Conservation (phyloP, 1,140 invertebrate genomes). For the Sweltsa coloradensis region DNA sequence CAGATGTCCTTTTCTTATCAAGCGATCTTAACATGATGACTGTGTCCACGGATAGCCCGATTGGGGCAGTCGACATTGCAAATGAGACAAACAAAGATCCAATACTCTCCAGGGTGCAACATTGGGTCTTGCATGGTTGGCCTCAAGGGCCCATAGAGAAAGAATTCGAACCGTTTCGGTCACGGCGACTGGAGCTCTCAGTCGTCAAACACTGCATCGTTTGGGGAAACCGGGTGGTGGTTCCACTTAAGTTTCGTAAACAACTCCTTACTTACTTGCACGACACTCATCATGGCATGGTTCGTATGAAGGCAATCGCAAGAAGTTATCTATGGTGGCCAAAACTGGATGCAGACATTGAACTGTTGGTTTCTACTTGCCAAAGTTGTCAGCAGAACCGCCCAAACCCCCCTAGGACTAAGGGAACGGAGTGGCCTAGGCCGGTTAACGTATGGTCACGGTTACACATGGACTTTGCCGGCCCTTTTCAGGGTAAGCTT, state of each 20-base stretch:
- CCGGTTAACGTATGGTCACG: too few species aligned
- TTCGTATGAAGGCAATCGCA: conserved; percentile 28
- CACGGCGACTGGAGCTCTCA: conserved; percentile 3
- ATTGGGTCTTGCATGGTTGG: conserved; percentile 11
- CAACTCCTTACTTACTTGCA: conserved; percentile 25
- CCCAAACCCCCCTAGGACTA: too few species aligned
- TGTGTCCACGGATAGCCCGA: conserved; percentile 6
- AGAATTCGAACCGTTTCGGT: background rate
- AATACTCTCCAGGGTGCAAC: conserved; percentile 10
- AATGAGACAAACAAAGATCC: conserved; percentile 8
- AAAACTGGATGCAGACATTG: conserved; percentile 26
- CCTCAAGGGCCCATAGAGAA: background rate
- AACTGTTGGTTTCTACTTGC: conserved; percentile 12
- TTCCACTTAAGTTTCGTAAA: conserved; percentile 19
- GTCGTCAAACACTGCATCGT: conserved; percentile 9
- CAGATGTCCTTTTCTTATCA: too few species aligned
- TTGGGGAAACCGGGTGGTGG: conserved; percentile 18
- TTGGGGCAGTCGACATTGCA: conserved; percentile 6
- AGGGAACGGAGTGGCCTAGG: too few species aligned
- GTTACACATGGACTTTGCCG: conserved; percentile 30
- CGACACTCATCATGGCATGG: conserved; percentile 24
- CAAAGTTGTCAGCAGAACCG: conserved; percentile 13
- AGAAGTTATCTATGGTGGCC: conserved; percentile 28
- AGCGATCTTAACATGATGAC: conserved; percentile 4
- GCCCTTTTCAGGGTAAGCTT: conserved; percentile 25